These are phyloP conservation scores for Elephas maximus DNA, from an alignment of 2,113 vertebrate species.

Conservation along the genomic window DNA sequence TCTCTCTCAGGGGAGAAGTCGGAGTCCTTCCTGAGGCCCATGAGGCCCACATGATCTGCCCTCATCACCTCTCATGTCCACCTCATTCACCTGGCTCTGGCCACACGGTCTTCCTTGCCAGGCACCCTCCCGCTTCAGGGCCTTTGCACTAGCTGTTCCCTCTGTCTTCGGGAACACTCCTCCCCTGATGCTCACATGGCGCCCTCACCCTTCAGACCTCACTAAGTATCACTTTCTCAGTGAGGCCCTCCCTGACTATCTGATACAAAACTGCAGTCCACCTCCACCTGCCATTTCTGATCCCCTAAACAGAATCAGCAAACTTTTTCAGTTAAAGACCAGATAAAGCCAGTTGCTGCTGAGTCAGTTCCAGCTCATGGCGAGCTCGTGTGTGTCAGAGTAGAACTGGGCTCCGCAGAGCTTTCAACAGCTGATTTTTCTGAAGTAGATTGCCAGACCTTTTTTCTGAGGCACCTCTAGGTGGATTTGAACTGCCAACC, in stretches of 20 bases:
- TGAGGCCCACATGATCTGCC: too few relatives aligned
- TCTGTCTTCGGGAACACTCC: background rate
- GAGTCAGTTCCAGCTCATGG: background rate
- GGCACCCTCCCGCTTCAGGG: background rate
- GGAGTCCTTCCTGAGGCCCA: background rate
- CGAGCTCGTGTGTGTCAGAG: background rate
- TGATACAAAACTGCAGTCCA: background rate
- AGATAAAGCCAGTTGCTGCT: background rate
- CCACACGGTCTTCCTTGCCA: background rate
- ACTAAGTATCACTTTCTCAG: background rate
- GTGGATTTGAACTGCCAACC: background rate
- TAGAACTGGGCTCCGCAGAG: background rate
- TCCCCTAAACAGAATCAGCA: too few relatives aligned
- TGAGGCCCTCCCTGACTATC: background rate
- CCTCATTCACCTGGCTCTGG: too few relatives aligned
- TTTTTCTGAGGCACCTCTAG: background rate
- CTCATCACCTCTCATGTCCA: background rate
- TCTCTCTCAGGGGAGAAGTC: background rate
- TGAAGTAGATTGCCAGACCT: background rate
- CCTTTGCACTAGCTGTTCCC: background rate
- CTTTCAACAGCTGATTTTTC: background rate
- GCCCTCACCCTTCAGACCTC: background rate
- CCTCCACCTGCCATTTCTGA: background rate
- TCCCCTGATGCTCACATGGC: background rate
- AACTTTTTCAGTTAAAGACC: background rate